Evolutionary conservation across 2,113 vertebrate species (phyloP).

Genomic region (Grus americana): DNA sequence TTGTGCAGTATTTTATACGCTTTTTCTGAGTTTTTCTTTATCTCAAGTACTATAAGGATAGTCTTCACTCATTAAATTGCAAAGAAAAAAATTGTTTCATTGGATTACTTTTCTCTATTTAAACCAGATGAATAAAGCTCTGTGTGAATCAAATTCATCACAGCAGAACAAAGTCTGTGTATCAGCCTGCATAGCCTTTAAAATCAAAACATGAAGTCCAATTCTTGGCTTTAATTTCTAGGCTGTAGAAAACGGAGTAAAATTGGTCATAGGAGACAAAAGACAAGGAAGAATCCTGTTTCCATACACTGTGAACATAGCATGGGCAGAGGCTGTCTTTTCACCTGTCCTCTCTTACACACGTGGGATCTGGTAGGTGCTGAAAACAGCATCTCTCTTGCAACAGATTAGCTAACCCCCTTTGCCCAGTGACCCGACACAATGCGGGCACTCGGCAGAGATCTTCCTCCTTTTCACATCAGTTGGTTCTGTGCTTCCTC

Average conservation of each 20-base stretch:
- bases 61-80: background rate
- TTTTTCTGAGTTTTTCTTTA: background rate
- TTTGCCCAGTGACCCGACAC: background rate
- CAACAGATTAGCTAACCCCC: background rate
- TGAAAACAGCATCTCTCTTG: background rate
- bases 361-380: background rate
- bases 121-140: background rate
- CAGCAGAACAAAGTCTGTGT: background rate
- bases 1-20: background rate
- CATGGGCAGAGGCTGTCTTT: background rate
- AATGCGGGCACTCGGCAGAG: background rate
- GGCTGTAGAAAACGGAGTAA: background rate
- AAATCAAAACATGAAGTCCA: background rate
- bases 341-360: background rate
- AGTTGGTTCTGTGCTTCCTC: background rate
- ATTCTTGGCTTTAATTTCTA: background rate
- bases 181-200: background rate
- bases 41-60: background rate
- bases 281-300: background rate
- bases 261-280: background rate
- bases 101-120: background rate
- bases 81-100: background rate
- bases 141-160: background rate
- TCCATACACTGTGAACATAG: background rate
- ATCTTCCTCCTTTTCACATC: background rate